A percentile compares a stretch with the other conserved stretches of the same genome.
phyloP scores from a whole-genome alignment of 2,113 vertebrate species.

The Oriolus oriolus region DNA sequence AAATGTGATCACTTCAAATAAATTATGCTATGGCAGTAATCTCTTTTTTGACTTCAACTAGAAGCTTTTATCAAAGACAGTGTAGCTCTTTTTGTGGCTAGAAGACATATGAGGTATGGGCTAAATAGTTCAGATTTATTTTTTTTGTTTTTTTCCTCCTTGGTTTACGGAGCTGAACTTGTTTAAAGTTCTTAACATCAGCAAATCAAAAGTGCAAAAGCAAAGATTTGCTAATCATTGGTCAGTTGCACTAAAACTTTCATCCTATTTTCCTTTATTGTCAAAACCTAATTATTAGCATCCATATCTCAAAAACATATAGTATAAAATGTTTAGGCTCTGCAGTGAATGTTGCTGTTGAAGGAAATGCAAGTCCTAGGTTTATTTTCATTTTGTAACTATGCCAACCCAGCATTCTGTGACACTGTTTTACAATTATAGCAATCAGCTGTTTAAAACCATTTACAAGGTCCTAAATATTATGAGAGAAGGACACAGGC shows the following conservation, averaged over 20 bases:
- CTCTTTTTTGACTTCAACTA: not conserved
- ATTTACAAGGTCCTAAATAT: not conserved
- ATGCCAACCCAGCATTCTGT: not conserved
- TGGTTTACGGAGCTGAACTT: not conserved
- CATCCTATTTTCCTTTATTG: not conserved
- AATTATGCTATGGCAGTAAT: not conserved
- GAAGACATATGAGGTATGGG: fast-evolving
- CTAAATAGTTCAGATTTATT: not conserved
- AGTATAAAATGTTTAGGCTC: not conserved
- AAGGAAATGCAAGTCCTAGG: not conserved
- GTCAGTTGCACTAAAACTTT: not conserved
- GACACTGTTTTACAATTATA: not conserved
- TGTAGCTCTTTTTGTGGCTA: not conserved
- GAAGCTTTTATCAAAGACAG: not conserved
- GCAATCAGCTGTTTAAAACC: not conserved
- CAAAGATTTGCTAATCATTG: not conserved
- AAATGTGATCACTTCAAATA: not conserved
- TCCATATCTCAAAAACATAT: not conserved
- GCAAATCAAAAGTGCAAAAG: not conserved
- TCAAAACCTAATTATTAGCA: not conserved
- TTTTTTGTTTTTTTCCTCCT: not conserved
- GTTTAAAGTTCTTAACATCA: not conserved
- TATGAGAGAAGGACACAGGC: not conserved
- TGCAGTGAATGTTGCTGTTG: not conserved
- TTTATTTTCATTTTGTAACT: not conserved